Base-by-base conservation (phyloP, 1,140 invertebrate genomes). In the Hyles euphorbiae region DNA sequence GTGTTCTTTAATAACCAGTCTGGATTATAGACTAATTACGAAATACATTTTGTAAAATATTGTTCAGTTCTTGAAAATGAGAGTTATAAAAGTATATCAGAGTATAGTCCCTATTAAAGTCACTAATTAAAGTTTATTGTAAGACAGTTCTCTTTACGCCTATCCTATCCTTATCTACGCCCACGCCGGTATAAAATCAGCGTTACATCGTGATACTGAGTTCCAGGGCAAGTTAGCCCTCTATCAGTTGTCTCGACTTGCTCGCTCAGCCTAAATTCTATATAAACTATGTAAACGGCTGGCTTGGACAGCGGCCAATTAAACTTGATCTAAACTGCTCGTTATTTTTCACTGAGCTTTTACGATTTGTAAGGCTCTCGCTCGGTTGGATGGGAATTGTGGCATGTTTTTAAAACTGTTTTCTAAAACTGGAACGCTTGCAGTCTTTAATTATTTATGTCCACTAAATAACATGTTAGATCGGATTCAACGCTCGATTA, bases 401-500 rank as follows among this genome's bases (percentile, higher is more conserved):
- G 51, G 48, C 45, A 52, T 51, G 53, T 56, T 59, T 63, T 64
- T 56, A 64, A 64, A 64, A 58, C 53, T 55, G 56, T 50, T 58
- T 58, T 36, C 56, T 62, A 56, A 60, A 65, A 65, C 34, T 64
- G 53, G 63, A 58, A 54, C 58, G 34, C 32, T 45, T 49, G 52
- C 45, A 61, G 58, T 55, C 60, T 58, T 69, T 56, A 69, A 66
- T 69, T 69, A 69, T 69, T 63, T 66, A 66, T 53, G 58, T 61
- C 53, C 46, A 47, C 44, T 58, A 58, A 56, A 56, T 12, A 54
- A 57, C 46, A 63, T 34, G 53, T 56, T 43, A 46, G 53, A 56
- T 46, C 12, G 53, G 34, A 49, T 34, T 8, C 36, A 36, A 8
- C n/a, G 2, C 22, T 54, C 40, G 53, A 34, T 47, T 48, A 32